Base-by-base conservation (phyloP, 2,888 invertebrate genomes). In the Augiades crinisus region DNA sequence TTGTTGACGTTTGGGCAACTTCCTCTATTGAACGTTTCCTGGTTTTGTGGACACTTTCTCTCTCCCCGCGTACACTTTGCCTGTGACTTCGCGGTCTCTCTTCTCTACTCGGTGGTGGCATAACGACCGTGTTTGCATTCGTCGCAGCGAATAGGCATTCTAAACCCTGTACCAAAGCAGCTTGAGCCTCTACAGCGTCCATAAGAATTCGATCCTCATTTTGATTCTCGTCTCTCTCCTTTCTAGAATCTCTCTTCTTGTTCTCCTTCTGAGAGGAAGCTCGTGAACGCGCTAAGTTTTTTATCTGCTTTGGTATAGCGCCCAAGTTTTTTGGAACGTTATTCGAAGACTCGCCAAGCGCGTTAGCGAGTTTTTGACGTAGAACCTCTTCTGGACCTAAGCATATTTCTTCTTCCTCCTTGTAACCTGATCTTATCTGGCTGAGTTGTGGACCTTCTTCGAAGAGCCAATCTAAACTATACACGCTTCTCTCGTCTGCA, bases 231-330 rank as follows among this genome's bases (percentile, higher is more conserved):
- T 88, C 87, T 60, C 81, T 85, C 36, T 88, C 86, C 52, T 79
- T 88, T 60, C 72, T 86, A 64, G 79, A 75, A 73, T 90, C 91
- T 70, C 78, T 79, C 72, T 84, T 87, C 71, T 89, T 90, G 73
- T 90, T 90, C 72, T 90, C 90, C 72, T 90, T 90, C 49, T 92
- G 90, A 6, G 92, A 92, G 22, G 92, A 92, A 60, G 91, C 81
- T 66, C 91, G 72, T 65, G 90, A 74, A 80, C 91, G 75, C 61
- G 84, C 82, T 80, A 85, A 83, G 81, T 88, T 89, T 88, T 87
- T 90, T 66, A 89, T 81, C 78, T 93, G 93, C 77, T 95, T 94
- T 53, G 93, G 94, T 75, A 93, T 93, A 57, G 93, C 94, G 54
- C 94, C 94, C 65, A 94, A 91, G 74, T 93, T 93, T 75, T 92